A percentile compares a stretch with the other conserved stretches of the same genome.
Conservation (phyloP, 37 sponge, comb jelly and placozoan species). For the Amphimedon queenslandica region DNA sequence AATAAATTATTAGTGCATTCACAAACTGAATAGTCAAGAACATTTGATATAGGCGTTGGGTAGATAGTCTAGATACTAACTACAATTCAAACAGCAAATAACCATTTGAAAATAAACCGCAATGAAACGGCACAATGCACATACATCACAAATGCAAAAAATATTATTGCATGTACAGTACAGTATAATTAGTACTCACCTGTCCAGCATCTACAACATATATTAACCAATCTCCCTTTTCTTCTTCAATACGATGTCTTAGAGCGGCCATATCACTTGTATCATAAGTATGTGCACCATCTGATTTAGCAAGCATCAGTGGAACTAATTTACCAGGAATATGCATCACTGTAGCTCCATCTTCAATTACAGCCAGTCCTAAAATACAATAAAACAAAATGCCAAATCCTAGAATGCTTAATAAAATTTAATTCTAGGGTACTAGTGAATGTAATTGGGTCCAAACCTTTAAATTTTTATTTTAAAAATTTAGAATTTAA, state of each 20-base stretch:
- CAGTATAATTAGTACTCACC: slow-evolving; percentile 9
- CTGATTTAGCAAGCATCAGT: slow-evolving; percentile 88
- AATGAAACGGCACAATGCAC: not conserved
- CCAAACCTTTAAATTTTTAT: too few relatives aligned
- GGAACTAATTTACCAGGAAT: slow-evolving; percentile 67
- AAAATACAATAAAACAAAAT: not conserved
- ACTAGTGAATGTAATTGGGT: too few relatives aligned
- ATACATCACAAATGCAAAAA: not conserved
- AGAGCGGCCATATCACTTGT: slow-evolving; percentile 96
- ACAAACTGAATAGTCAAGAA: slow-evolving; percentile 2
- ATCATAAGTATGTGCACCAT: slow-evolving; percentile 97
- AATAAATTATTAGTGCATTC: not conserved
- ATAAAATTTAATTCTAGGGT: too few relatives aligned
- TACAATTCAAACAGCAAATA: not conserved
- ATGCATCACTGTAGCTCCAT: slow-evolving; percentile 80
- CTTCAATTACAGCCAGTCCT: slow-evolving; percentile 72
- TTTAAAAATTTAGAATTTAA: too few relatives aligned
- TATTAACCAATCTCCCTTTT: slow-evolving; percentile 91
- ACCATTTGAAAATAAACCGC: not conserved
- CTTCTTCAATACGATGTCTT: slow-evolving; percentile 71
- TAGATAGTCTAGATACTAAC: not conserved
- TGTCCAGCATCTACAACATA: slow-evolving; percentile 98
- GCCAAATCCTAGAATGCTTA: too few relatives aligned
- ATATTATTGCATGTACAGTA: not conserved
- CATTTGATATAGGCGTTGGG: not conserved